Evolutionary conservation across 1,140 invertebrate genomes (phyloP).

Genomic region (Drosophila asahinai): DNA sequence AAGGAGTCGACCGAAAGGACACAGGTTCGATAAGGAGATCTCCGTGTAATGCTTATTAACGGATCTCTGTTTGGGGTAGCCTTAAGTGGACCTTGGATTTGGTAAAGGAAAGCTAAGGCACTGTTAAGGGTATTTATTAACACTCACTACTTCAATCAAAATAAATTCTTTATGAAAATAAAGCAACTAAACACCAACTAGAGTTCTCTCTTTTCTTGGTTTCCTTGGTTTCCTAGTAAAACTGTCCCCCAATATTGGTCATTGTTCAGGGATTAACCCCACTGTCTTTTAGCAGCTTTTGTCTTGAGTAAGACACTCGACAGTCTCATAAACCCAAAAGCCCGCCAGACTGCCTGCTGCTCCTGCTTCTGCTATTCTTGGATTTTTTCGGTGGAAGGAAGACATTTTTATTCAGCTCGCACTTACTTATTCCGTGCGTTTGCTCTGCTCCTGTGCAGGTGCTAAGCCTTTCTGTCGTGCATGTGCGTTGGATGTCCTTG

Average conservation of each 20-base stretch:
- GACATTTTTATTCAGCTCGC: slow-evolving; percentile 46
- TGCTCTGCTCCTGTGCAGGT: slow-evolving; percentile 63
- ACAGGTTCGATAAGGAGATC: not conserved
- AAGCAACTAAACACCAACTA: not conserved
- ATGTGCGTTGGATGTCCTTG: slow-evolving; percentile 41
- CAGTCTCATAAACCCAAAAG: slow-evolving; percentile 33
- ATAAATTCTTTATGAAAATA: not conserved
- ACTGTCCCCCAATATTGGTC: slow-evolving; percentile 1
- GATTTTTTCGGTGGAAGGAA: slow-evolving; percentile 18
- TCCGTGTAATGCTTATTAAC: not conserved
- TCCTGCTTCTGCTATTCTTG: slow-evolving; percentile 4
- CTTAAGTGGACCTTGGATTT: not conserved
- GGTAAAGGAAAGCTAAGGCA: not conserved
- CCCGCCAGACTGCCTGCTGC: slow-evolving; percentile 9
- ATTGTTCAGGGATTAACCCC: slow-evolving; percentile 12
- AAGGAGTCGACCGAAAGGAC: slow-evolving; percentile 4
- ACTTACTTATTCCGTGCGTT: slow-evolving; percentile 77
- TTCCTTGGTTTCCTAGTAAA: not conserved
- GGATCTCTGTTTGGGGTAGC: not conserved
- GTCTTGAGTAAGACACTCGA: slow-evolving; percentile 37
- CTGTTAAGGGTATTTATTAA: not conserved
- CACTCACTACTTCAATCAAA: not conserved
- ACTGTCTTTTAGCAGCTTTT: slow-evolving; percentile 13
- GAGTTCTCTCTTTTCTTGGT: not conserved
- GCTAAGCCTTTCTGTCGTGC: slow-evolving; percentile 59